Evolutionary conservation across 2,888 invertebrate species (phyloP).

Genomic region (Gryllus longicercus): DNA sequence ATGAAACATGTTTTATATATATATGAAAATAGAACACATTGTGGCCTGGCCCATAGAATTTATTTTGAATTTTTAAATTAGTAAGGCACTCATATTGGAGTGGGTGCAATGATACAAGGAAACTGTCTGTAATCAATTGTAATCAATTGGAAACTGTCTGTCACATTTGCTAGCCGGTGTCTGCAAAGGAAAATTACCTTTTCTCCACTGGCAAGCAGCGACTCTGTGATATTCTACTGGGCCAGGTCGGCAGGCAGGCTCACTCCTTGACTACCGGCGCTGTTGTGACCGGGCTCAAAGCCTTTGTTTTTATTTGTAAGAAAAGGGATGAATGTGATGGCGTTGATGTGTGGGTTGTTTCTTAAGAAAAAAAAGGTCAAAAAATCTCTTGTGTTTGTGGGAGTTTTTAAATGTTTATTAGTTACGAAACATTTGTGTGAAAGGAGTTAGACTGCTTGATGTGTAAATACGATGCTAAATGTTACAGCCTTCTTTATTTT

Average conservation of each 20-base stretch:
- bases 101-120: background rate
- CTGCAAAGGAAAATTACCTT: slow-evolving; percentile 18
- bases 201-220: slow-evolving; percentile 27
- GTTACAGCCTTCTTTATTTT: slow-evolving; percentile 27
- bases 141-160: slow-evolving; percentile 17
- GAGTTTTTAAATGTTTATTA: slow-evolving; percentile 23
- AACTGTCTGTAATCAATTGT: background rate
- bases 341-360: slow-evolving; percentile 18
- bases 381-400: slow-evolving; percentile 20
- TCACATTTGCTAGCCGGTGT: background rate
- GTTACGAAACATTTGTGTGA: slow-evolving; percentile 29
- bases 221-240: slow-evolving; percentile 52
- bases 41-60: slow-evolving; percentile 37
- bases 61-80: slow-evolving; percentile 30
- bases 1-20: slow-evolving; percentile 33
- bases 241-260: slow-evolving; percentile 44
- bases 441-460: slow-evolving; percentile 37
- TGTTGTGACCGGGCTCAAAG: slow-evolving; percentile 5
- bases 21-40: slow-evolving; percentile 29
- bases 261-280: slow-evolving; percentile 32
- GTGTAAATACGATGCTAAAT: slow-evolving; percentile 35
- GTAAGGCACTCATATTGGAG: slow-evolving; percentile 17
- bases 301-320: slow-evolving; percentile 11
- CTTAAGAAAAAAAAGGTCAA: slow-evolving; percentile 11
- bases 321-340: slow-evolving; percentile 18